Evolutionary conservation across 2,113 vertebrate genomes (phyloP), one percentile per base, ranked within the genome.

Genomic region (Hippocampus zosterae): DNA sequence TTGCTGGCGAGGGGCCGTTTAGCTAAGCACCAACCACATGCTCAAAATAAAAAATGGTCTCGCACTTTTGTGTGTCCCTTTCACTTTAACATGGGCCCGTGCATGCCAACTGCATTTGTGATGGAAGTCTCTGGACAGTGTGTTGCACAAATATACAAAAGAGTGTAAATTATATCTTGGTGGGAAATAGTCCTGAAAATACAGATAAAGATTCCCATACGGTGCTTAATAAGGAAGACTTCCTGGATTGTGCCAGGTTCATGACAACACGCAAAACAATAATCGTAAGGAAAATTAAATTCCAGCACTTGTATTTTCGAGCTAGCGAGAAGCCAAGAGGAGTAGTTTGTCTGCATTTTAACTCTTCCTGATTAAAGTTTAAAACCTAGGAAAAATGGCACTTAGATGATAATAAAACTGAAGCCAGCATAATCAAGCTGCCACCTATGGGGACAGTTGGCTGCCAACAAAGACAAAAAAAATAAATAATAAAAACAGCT

Each of bases 211-310:
- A 64, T 71, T 72, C 76, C 74, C 67, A 70, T 80, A 79, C 66
- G 74, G 70, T 59, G 27, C 52, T n/a, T n/a, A 61, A 61, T 53
- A 60, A 71, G 48, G 73, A 76, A 73, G 48, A n/a, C 56, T 59
- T 62, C 40, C 56, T 42, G 57, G 68, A 78, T 87, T 70, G 78
- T 42, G 53, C 11, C 76, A 76, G 74, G 77, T 87, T 77, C 72
- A 75, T 56, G 48, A 59, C 10, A 46, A 65, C 23, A 77, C 68
- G 73, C 48, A 74, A 74, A 73, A 15, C 37, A 42, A 27, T 69
- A 69, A 70, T 8, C 76, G 72, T 74, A 55, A 62, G 67, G 53
- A 62, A 72, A 74, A 75, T 67, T 41, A 12, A 67, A 16, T 60
- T 75, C 72, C 61, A 67, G 68, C 68, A 50, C 44, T 5, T 2